Base-by-base conservation (phyloP, 2,113 vertebrate species). In the Neolamprologus longior region DNA sequence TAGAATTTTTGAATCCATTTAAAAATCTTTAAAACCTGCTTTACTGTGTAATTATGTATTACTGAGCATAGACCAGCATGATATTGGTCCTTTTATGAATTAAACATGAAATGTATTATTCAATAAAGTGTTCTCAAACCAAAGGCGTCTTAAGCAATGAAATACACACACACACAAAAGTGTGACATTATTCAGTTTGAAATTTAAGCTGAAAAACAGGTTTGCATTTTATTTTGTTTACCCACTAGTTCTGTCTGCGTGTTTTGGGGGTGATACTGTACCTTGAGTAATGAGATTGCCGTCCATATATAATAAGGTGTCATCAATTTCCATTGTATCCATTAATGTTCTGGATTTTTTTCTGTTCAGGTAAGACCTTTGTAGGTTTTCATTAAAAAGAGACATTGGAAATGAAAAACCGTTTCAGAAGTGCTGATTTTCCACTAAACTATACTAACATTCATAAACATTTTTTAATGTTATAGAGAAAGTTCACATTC, bases 291-390 rank as follows among this genome's bases (percentile, higher is more conserved):
- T 2, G 4, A 90, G 55, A 28, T 17, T 50, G 15, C 7, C 45
- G 1, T 9, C 19, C 5, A 76, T 2, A 68, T 78, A 61, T 1
- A 33, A 0, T 1, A 33, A 0, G 24, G 6, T 5, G 13, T 93
- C 86, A 9, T 92, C 81, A 4, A 94, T 84, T 80, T 93, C 92
- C 89, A 94, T 90, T 2, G 13, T 10, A 1, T 94, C 89, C 93
- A 92, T 10, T 8, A 37, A 37, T 7, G 6, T 45, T 79, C 15
- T 7, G 9, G 50, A 17, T 52, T n/a, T 55, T 73, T 54, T 15
- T 45, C 82, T 63, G 81, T 89, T 81, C 11, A 4, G 35, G 26
- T 14, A 57, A 61, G 6, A 89, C n/a, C 35, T 40, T 28, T 26
- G 7, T 42, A 57, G 21, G 33, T 81, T 26, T 80, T 55, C n/a